Percentiles rank a stretch among this genome's conserved stretches.
Conservation (phyloP, 2,797 vertebrate genomes). For the Gastrophryne carolinensis region DNA sequence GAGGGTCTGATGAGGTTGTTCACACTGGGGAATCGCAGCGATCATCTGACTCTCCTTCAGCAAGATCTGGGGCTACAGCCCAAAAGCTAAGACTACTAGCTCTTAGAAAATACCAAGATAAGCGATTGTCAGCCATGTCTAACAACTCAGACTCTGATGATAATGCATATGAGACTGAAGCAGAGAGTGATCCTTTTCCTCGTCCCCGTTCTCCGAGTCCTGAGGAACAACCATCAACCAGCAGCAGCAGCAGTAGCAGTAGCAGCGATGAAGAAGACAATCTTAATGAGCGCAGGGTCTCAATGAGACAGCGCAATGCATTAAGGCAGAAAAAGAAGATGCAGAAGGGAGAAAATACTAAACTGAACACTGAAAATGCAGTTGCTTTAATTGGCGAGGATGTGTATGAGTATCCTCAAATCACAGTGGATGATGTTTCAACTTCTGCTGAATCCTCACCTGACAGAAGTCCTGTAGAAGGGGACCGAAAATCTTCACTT, state of each 20-base stretch:
- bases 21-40: slow-evolving; percentile 70
- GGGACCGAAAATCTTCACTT: slow-evolving; percentile 65
- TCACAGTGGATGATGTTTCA: slow-evolving; percentile 84
- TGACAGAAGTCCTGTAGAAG: slow-evolving; percentile 62
- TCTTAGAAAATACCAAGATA: slow-evolving; percentile 76
- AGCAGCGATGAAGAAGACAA: slow-evolving; percentile 85
- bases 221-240: slow-evolving; percentile 84
- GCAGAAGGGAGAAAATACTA: slow-evolving; percentile 76
- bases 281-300: slow-evolving; percentile 74
- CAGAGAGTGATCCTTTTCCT: slow-evolving; percentile 90
- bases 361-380: slow-evolving; percentile 58
- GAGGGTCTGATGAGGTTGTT: slow-evolving; percentile 68
- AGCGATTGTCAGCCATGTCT: slow-evolving; percentile 82
- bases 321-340: slow-evolving; percentile 76
- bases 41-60: slow-evolving; percentile 65
- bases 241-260: slow-evolving; percentile 83
- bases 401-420: slow-evolving; percentile 88
- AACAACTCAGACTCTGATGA: slow-evolving; percentile 95
- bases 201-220: slow-evolving; percentile 91
- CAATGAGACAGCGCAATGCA: slow-evolving; percentile 84
- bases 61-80: slow-evolving; percentile 67
- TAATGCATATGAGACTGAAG: slow-evolving; percentile 79
- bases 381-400: slow-evolving; percentile 82
- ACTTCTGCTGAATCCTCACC: slow-evolving; percentile 77
- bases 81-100: slow-evolving; percentile 75